Percentiles rank a stretch among this genome's conserved stretches.
Evolutionary conservation across 2,113 vertebrate species (phyloP).

Genomic region (Oceanites oceanicus): DNA sequence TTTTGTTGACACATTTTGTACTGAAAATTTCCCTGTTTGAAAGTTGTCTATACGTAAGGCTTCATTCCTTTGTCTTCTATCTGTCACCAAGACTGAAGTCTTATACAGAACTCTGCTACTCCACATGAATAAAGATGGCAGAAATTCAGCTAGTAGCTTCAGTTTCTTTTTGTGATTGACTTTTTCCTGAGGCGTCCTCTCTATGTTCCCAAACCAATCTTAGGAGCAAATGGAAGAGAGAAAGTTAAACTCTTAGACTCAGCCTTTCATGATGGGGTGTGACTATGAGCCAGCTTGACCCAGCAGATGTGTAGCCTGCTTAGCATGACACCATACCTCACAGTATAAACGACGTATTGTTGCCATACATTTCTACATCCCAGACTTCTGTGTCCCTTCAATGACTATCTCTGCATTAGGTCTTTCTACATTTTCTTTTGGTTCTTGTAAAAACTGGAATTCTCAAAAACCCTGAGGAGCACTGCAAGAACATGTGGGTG

Average conservation of each 20-base stretch:
- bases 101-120: background rate
- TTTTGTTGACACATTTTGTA: background rate
- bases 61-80: background rate
- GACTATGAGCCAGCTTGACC: background rate
- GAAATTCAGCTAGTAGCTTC: background rate
- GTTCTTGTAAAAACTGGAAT: background rate
- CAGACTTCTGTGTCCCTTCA: background rate
- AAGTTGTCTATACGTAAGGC: background rate
- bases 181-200: background rate
- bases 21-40: background rate
- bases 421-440: background rate
- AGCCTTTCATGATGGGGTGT: background rate
- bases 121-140: background rate
- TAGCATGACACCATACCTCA: background rate
- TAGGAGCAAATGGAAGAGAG: background rate
- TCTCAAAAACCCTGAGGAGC: background rate
- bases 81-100: background rate
- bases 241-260: background rate
- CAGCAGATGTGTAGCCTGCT: background rate
- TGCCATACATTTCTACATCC: background rate
- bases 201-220: background rate
- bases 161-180: background rate
- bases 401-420: background rate
- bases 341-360: rapidly evolving
- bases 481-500: background rate